Evolutionary conservation across 37 sponge, comb jelly and placozoan species (phyloP).

Genomic region (Bolinopsis microptera): DNA sequence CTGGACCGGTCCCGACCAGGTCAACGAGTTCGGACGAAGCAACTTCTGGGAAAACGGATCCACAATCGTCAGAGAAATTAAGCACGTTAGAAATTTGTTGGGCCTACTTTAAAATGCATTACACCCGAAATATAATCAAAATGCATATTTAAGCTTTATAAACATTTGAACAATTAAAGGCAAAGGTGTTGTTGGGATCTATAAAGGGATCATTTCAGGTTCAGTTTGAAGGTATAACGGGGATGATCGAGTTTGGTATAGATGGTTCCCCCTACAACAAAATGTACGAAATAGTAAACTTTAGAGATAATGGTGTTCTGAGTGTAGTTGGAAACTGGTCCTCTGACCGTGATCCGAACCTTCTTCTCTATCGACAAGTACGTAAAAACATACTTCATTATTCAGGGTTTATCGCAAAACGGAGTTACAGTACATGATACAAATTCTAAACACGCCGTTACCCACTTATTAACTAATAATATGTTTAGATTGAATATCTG

Average conservation of each 20-base stretch:
- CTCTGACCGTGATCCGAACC: not conserved
- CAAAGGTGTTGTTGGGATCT: too few species aligned
- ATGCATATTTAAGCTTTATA: too few species aligned
- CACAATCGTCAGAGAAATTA: not conserved
- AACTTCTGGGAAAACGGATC: slow-evolving; percentile 31
- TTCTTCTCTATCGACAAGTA: not conserved
- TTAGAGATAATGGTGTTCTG: not conserved
- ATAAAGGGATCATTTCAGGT: not conserved
- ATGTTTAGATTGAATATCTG: not conserved
- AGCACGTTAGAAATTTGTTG: too few species aligned
- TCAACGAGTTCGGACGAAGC: not conserved
- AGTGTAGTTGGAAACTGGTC: not conserved
- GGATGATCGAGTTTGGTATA: not conserved
- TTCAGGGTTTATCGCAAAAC: too few species aligned
- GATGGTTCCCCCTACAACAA: not conserved
- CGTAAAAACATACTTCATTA: too few species aligned
- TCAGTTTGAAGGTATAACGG: slow-evolving; percentile 9
- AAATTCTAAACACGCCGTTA: too few species aligned
- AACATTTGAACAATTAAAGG: too few species aligned
- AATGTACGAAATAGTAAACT: slow-evolving; percentile 10
- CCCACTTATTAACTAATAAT: too few species aligned
- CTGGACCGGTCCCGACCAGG: not conserved
- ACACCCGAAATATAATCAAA: too few species aligned
- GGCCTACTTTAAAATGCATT: too few species aligned
- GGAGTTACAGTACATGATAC: too few species aligned